These are phyloP conservation scores for Lutraria rhynchaena DNA, from an alignment of 1,140 invertebrate species.

Conservation along the genomic window DNA sequence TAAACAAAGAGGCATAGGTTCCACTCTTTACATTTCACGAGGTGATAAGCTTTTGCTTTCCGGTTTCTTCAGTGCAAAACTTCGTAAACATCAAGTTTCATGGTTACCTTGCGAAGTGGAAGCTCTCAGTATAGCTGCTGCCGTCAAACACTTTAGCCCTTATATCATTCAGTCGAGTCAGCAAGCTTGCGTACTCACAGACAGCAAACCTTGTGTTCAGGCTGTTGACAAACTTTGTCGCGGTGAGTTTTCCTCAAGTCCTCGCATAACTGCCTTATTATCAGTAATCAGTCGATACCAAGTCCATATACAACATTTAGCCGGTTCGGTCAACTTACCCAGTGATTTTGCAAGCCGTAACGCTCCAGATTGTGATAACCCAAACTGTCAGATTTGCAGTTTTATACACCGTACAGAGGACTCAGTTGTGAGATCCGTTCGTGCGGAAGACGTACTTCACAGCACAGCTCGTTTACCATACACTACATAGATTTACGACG, in stretches of 20 bases:
- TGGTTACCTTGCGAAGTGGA: conserved; percentile 63
- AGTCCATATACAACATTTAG: conserved; percentile 36
- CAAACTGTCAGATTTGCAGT: conserved; percentile 34
- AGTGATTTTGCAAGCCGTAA: conserved; percentile 58
- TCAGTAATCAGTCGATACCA: conserved; percentile 45
- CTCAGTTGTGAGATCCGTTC: conserved; percentile 12
- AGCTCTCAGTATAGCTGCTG: conserved; percentile 46
- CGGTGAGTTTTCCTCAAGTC: conserved; percentile 62
- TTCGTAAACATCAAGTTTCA: conserved; percentile 35
- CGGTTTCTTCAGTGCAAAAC: conserved; percentile 61
- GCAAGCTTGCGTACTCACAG: conserved; percentile 46
- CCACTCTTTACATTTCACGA: conserved; percentile 32
- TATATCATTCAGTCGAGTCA: conserved; percentile 57
- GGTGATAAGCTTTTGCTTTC: too few species aligned
- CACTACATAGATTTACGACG: conserved; percentile 52
- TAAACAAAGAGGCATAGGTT: conserved; percentile 53
- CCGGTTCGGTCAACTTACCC: conserved; percentile 48
- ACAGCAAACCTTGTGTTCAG: conserved; percentile 60
- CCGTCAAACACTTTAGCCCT: conserved; percentile 58
- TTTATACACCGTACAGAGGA: conserved; percentile 40
- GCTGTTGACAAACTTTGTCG: conserved; percentile 49
- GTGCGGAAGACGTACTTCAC: conserved; percentile 5
- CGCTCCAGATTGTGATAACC: conserved; percentile 38
- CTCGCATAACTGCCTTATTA: conserved; percentile 57
- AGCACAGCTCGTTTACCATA: conserved; percentile 23